Conservation (phyloP, 1,140 invertebrate species). For the Atopsyche davidsoni region DNA sequence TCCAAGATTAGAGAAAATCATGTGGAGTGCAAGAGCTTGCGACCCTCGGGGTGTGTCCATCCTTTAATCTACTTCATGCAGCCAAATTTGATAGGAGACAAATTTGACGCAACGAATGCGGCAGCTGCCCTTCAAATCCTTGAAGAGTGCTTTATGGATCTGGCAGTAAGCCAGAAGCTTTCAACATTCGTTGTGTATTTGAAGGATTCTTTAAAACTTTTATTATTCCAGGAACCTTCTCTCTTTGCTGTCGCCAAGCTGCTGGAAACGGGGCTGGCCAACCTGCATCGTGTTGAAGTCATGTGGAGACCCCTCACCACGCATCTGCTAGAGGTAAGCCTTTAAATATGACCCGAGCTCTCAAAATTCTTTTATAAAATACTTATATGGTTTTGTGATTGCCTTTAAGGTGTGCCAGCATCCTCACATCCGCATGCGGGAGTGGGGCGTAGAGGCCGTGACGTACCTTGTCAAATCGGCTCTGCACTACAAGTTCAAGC, state of each 20-base stretch:
- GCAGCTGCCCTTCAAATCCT: no score
- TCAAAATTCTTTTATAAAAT: not conserved
- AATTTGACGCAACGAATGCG: no score
- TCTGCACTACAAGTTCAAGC: slow-evolving; percentile 79
- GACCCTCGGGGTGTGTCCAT: no score
- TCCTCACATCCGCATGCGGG: slow-evolving; percentile 89
- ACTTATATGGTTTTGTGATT: no score
- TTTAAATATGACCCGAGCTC: no score
- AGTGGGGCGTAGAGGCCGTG: slow-evolving; percentile 96
- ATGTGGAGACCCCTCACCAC: slow-evolving; percentile 95
- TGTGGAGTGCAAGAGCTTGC: no score
- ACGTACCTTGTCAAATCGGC: slow-evolving; percentile 91
- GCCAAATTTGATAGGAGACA: no score
- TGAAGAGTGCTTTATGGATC: not conserved
- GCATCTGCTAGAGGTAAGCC: slow-evolving; percentile 78
- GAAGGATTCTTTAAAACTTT: not conserved
- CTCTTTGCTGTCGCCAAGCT: slow-evolving; percentile 96
- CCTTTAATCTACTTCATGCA: no score
- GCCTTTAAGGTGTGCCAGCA: slow-evolving; percentile 73
- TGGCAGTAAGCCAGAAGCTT: slow-evolving; percentile 2
- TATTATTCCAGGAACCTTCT: slow-evolving; percentile 74
- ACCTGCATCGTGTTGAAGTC: slow-evolving; percentile 88
- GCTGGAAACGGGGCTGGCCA: slow-evolving; percentile 92
- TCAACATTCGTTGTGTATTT: slow-evolving; percentile 22
- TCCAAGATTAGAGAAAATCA: no score